Evolutionary conservation across 2,113 vertebrate genomes (phyloP).

Genomic region (Psilopogon haemacephalus): DNA sequence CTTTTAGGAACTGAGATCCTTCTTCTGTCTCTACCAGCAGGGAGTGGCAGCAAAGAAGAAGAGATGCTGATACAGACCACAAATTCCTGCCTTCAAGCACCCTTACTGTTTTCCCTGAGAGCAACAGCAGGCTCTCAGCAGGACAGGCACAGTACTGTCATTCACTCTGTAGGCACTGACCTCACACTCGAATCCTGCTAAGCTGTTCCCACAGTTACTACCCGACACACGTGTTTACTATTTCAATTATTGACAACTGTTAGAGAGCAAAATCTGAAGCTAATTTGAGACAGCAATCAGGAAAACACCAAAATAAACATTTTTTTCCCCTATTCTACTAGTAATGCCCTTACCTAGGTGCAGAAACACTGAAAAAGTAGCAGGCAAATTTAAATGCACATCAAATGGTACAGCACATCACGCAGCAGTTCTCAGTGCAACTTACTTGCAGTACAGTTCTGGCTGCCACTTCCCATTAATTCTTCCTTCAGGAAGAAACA

Average conservation of each 20-base stretch:
- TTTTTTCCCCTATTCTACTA: not conserved
- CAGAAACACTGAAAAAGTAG: not conserved
- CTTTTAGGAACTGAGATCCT: not conserved
- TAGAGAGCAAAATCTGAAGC: not conserved
- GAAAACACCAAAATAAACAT: not conserved
- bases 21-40: not conserved
- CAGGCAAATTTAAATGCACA: not conserved
- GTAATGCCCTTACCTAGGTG: not conserved
- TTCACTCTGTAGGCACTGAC: not conserved
- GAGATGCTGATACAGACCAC: not conserved
- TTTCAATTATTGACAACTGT: not conserved
- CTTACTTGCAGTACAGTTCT: not conserved
- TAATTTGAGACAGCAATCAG: not conserved
- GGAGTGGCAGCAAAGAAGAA: not conserved
- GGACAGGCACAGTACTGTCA: not conserved
- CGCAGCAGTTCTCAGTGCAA: not conserved
- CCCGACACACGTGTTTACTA: not conserved
- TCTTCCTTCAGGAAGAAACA: not conserved
- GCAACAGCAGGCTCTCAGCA: not conserved
- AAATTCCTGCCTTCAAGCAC: not conserved
- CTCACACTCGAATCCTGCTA: not conserved
- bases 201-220: not conserved
- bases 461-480: not conserved
- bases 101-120: not conserved
- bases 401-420: not conserved